Conservation (phyloP, 2,113 vertebrate species). For the Pipa parva region DNA sequence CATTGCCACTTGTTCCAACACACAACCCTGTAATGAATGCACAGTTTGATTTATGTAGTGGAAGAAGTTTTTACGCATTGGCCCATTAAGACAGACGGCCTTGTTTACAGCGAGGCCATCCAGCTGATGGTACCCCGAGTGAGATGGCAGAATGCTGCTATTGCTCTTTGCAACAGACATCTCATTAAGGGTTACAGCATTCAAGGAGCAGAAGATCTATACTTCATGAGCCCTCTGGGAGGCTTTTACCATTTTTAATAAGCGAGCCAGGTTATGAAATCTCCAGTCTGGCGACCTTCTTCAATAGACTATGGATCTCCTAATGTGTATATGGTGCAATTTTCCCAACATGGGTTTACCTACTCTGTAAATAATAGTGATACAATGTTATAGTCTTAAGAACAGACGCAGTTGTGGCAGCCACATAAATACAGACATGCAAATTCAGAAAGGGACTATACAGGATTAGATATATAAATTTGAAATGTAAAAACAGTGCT, state of each 20-base stretch:
- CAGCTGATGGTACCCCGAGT: conserved; percentile 57
- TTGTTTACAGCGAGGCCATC: conserved; percentile 62
- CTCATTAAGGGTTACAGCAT: conserved; percentile 58
- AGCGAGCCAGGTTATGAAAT: conserved; percentile 58
- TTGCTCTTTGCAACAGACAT: conserved; percentile 61
- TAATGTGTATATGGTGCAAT: conserved; percentile 40
- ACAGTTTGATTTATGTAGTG: conserved; percentile 61
- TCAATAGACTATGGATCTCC: conserved; percentile 49
- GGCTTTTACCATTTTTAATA: conserved; percentile 62
- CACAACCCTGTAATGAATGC: conserved; percentile 52
- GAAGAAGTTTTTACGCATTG: conserved; percentile 62
- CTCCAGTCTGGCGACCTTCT: conserved; percentile 52
- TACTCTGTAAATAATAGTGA: neutral
- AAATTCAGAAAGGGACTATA: too few relatives aligned
- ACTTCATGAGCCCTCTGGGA: conserved; percentile 56
- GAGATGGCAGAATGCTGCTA: conserved; percentile 57
- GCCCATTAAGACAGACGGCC: conserved; percentile 61
- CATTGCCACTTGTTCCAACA: conserved; percentile 39
- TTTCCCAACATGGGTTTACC: neutral
- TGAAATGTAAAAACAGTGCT: too few relatives aligned
- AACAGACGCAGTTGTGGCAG: too few relatives aligned
- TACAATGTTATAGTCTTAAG: neutral
- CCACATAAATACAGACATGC: too few relatives aligned
- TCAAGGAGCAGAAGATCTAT: conserved; percentile 55
- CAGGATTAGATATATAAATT: too few relatives aligned